Base-by-base conservation (phyloP, 2,797 vertebrate species). In the Muscicapa comitata region DNA sequence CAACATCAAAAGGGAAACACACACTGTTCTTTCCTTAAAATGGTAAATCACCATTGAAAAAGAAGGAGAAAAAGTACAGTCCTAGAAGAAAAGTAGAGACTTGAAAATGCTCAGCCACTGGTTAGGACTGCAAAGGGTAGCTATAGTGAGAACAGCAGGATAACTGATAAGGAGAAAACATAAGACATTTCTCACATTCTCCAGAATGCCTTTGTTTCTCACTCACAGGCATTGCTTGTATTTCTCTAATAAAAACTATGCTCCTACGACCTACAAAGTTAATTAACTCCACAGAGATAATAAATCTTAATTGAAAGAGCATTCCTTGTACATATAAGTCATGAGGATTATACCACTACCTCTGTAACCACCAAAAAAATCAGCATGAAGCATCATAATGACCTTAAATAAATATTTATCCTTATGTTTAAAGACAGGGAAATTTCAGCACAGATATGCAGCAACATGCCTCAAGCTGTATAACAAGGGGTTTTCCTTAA, bases 321-420 rank as follows among this genome's bases (percentile, higher is more conserved):
- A 72, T 79, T 95, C 92, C 77, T 93, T 45, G 33, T 26, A 75
- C 26, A 35, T 9, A 0, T 8, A 67, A 78, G 20, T 86, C 66
- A 72, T 0, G 2, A 90, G 26, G 77, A 76, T 82, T 82, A 90
- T 21, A 82, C 23, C 23, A 82, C 29, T 50, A 66, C 33, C 16
- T 86, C 63, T 86, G 61, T 66, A 94, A 81, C 33, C 7, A 82
- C 37, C 19, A 5, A 84, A 63, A 96, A 91, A 67, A 14, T 4
- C 15, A 74, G 13, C 28, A 80, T 42, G 77, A 86, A 59, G 42
- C 45, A 72, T 79, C 74, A 88, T 73, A 87, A 93, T 85, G 37
- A 85, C 19, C 35, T 47, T 68, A 84, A 92, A 85, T 83, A 88
- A 94, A 76, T 87, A 94, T 86, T 94, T 91, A 95, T 67, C 50